Base-by-base conservation (phyloP, 53 echinoderm and acorn worm genomes). In the Hippasteria phrygiana region DNA sequence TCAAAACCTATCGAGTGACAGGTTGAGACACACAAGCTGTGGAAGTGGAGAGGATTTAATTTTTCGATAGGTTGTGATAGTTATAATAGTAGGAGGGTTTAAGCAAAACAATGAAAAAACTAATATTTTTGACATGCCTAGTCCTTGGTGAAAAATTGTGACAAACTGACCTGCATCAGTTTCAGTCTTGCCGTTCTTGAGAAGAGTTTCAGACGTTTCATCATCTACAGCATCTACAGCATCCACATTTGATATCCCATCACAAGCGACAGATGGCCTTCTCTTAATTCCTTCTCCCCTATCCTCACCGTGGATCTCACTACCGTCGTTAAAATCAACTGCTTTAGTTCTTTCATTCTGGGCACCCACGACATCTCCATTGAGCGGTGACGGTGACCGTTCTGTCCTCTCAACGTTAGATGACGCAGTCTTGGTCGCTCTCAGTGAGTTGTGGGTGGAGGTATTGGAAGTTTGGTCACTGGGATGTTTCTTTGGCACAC, bases 161-260 rank as follows among this genome's bases (percentile, higher is more conserved):
- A 22, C 16, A 31, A 50, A 45, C 22, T 64, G 32, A 65, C 34
- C 45, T 47, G 82, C 34, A 38, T 54, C 37, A 48, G 1, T 37
- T 50, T 51, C 71, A n/a, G 35, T 48, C 36, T 85, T 70, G 26
- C 85, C 85, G 48, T 85, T 85, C 17, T 83, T 83, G 13, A 67
- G 69, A 29, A 18, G 47, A 2, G 38, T 37, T 16, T 34, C 4
- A 11, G 85, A 14, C 17, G 33, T 29, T 1, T 45, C 48, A 1
- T 69, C 70, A 48, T 71, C 26, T 51, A 8, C 65, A 29, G 9
- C 32, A 62, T n/a, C n/a, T n/a, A n/a, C n/a, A n/a, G n/a, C n/a
- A n/a, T n/a, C n/a, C n/a, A n/a, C n/a, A n/a, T n/a, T n/a, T n/a
- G n/a, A n/a, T n/a, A 65, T 27, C 39, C 34, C 31, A 22, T 50